Percentiles rank a stretch among this genome's conserved stretches.
phyloP scores from a whole-genome alignment of 1,140 invertebrate species.

The Phenacoccus solenopsis region DNA sequence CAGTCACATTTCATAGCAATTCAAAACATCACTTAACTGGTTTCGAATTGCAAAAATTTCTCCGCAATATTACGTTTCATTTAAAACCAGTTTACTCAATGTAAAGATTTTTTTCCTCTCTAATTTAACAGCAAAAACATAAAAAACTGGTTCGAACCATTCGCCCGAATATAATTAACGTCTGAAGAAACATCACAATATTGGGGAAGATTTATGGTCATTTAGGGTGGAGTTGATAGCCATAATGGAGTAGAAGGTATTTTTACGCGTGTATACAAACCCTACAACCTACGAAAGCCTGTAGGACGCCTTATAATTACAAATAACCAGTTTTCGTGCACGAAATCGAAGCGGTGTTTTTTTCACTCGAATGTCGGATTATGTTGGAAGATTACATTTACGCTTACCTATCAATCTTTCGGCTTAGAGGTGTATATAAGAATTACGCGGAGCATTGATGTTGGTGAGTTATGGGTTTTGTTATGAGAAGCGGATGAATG shows the following conservation, averaged over 20 bases:
- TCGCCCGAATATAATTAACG: slow-evolving; percentile 9
- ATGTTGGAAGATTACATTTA: not conserved
- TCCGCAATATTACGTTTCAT: not conserved
- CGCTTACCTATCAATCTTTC: not conserved
- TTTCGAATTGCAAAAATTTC: not conserved
- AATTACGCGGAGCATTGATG: too few relatives aligned
- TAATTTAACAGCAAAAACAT: not conserved
- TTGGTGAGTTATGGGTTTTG: too few relatives aligned
- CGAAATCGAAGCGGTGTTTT: not conserved
- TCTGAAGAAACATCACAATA: not conserved
- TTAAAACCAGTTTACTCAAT: not conserved
- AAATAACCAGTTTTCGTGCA: not conserved
- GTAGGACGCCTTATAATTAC: not conserved
- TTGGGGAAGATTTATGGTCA: slow-evolving; percentile 6
- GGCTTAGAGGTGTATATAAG: too few relatives aligned
- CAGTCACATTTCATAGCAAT: not conserved
- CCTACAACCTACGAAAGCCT: slow-evolving; percentile 1
- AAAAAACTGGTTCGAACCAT: not conserved
- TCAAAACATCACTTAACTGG: not conserved
- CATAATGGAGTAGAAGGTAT: slow-evolving; percentile 11
- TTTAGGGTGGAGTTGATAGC: slow-evolving; percentile 16
- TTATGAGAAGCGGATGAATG: too few relatives aligned
- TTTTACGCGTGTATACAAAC: not conserved
- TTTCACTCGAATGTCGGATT: not conserved
- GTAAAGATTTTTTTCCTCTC: not conserved